Evolutionary conservation across 2,888 invertebrate genomes (phyloP).

Genomic region (Himalopsyche japonica): DNA sequence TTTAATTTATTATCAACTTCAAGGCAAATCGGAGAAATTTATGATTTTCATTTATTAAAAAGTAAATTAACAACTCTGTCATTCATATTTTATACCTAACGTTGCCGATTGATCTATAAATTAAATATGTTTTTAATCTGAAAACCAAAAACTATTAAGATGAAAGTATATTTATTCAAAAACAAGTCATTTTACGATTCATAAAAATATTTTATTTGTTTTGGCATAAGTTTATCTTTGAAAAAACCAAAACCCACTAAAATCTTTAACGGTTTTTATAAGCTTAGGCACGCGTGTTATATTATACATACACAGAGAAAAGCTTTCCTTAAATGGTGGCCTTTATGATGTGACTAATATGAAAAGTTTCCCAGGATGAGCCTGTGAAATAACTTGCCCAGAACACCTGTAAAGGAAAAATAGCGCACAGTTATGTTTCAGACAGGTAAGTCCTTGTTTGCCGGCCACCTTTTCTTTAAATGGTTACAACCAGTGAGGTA

Average conservation of each 20-base stretch:
- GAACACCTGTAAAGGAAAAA: slow-evolving; percentile 25
- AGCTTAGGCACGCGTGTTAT: slow-evolving; percentile 11
- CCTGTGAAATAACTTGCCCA: slow-evolving; percentile 21
- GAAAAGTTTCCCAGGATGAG: slow-evolving; percentile 29
- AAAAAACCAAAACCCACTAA: not conserved
- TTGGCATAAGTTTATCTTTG: not conserved
- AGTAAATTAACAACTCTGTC: too few species aligned
- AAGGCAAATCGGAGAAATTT: too few species aligned
- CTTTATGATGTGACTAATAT: slow-evolving; percentile 34
- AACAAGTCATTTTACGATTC: not conserved
- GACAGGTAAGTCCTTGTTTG: slow-evolving; percentile 1
- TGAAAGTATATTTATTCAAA: not conserved
- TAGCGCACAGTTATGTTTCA: slow-evolving; percentile 13
- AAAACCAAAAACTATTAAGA: too few species aligned
- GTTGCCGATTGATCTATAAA: too few species aligned
- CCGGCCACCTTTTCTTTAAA: not conserved
- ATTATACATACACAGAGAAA: slow-evolving; percentile 8
- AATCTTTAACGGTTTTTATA: slow-evolving; percentile 5
- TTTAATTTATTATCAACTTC: too few species aligned
- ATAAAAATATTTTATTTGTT: not conserved
- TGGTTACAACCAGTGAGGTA: not conserved
- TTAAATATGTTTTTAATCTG: too few species aligned
- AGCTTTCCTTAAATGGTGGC: slow-evolving; percentile 5
- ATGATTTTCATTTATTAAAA: too few species aligned
- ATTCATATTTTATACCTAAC: too few species aligned